A percentile compares a stretch with the other conserved stretches of the same genome.
These are phyloP conservation scores for Myotis yumanensis DNA, from an alignment of 2,113 vertebrate genomes.

Conservation along the genomic window DNA sequence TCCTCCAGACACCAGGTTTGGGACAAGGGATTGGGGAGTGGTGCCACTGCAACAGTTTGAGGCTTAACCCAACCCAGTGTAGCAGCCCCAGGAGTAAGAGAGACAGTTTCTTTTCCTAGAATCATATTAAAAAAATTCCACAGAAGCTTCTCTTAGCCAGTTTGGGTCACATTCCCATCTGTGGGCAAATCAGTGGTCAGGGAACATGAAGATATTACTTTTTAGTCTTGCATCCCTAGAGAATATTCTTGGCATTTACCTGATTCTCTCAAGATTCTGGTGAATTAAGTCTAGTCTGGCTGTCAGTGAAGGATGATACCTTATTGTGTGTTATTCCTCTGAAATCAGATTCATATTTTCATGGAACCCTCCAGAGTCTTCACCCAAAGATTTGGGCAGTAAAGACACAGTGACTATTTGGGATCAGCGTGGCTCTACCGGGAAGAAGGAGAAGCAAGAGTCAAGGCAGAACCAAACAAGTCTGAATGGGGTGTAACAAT, in stretches of 20 bases:
- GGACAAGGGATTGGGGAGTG: background rate
- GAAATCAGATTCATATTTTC: background rate
- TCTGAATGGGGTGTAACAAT: background rate
- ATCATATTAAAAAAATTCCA: background rate
- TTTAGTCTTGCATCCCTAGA: background rate
- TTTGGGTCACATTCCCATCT: background rate
- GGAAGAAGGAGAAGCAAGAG: background rate
- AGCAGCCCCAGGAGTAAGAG: background rate
- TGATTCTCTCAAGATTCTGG: background rate
- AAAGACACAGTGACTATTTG: background rate
- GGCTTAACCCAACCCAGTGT: background rate
- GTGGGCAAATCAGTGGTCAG: background rate
- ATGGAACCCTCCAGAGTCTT: background rate
- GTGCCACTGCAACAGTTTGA: background rate
- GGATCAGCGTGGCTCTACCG: background rate
- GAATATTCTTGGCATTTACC: background rate
- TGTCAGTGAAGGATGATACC: background rate
- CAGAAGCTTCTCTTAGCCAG: background rate
- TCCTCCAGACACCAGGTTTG: background rate
- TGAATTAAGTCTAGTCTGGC: background rate
- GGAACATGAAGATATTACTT: background rate
- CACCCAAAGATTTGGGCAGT: background rate
- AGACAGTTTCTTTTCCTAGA: background rate
- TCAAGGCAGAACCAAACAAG: background rate
- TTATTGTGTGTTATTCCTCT: background rate